Evolutionary conservation across 2,888 invertebrate species (phyloP), one percentile per base, ranked within the genome.

Genomic region (Leptinotarsa juncta): DNA sequence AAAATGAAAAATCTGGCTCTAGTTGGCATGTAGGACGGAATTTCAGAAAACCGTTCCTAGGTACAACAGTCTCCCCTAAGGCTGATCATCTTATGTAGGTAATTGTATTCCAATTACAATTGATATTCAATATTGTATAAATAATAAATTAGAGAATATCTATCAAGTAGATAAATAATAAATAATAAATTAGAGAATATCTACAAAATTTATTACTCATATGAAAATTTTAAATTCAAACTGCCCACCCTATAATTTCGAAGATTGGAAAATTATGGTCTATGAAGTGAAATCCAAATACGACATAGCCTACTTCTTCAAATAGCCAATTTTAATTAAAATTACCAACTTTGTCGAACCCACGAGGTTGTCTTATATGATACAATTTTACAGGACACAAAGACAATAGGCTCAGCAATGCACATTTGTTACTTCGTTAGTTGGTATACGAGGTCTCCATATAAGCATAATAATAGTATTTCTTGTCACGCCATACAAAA

Each of bases 351-450:
- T 32, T 32, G 32, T 62, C 42, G 62, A n/a, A 42, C 62, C 62
- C 62, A 62, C 26, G 42, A 62, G 16, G 42, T 68, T 55, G n/a
- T n/a, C 32, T 65, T 7, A 51, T 67, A 3, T n/a, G 32, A 51
- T 67, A 55, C 68, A 53, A 32, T 55, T 68, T 42, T 48, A 55
- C 55, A n/a, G 48, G 53, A 42, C 60, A 42, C 57, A 26, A 50
- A 68, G 68, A 69, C 57, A 69, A 68, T 68, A 55, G 68, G 3
- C 26, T 48, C 26, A 68, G 55, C 68, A 68, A 69, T 60, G 57
- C 57, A 20, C 48, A 57, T 57, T 69, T 69, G 69, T 69, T 69
- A 57, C 42, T 69, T 57, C 60, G 69, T 60, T 69, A 69, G 69
- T 69, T 62, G 57, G 55, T 68, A 32, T 55, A 69, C 69, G 53